Conservation (phyloP, 2,113 vertebrate genomes). For the Ceyx cyanopectus region DNA sequence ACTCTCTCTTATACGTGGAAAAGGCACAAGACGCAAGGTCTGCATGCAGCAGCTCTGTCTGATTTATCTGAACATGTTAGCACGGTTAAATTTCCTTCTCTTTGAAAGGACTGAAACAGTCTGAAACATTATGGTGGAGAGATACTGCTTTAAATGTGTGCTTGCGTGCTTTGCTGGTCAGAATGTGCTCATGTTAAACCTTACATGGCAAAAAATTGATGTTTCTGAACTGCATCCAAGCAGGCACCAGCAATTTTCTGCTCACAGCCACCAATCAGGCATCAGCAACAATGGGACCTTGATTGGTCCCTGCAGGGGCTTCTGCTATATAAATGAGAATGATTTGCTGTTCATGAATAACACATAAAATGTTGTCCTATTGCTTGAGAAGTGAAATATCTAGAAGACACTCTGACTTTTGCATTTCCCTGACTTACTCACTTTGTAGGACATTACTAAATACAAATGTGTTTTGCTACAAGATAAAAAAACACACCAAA, state of each 20-base stretch:
- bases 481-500: neutral
- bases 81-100: neutral
- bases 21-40: rapidly evolving
- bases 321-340: slow-evolving; percentile 15
- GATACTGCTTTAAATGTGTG: neutral
- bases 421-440: neutral
- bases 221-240: slow-evolving; percentile 45
- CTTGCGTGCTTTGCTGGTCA: neutral
- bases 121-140: neutral
- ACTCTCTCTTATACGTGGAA: neutral
- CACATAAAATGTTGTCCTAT: neutral
- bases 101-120: neutral
- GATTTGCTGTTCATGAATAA: slow-evolving; percentile 33
- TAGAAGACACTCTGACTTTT: slow-evolving; percentile 11
- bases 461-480: neutral
- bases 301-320: slow-evolving; percentile 18
- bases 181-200: slow-evolving; percentile 26
- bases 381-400: neutral
- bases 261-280: neutral
- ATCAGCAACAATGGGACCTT: slow-evolving; percentile 23
- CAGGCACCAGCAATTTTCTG: slow-evolving; percentile 37
- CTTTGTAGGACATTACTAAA: neutral
- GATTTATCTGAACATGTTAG: neutral
- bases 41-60: neutral
- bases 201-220: slow-evolving; percentile 51